Conservation (phyloP, 2,888 invertebrate genomes). For the Pedicia rivosa region DNA sequence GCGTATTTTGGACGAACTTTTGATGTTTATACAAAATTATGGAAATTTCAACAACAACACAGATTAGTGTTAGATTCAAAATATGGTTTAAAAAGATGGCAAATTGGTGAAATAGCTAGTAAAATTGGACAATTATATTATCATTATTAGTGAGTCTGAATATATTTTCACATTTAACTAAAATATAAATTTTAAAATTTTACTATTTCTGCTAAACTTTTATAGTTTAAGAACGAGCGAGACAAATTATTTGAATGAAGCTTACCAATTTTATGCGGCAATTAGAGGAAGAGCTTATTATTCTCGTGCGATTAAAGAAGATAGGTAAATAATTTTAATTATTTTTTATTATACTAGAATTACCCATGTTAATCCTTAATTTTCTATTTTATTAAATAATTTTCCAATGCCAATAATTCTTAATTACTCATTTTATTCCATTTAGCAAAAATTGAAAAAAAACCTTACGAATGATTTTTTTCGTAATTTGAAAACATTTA, state of each 20-base stretch:
- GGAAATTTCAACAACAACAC: conserved; percentile 98
- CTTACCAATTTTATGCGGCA: conserved; percentile 91
- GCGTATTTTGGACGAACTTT: conserved; percentile 93
- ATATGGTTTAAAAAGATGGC: conserved; percentile 93
- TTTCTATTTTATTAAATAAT: no score
- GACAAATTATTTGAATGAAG: conserved; percentile 89
- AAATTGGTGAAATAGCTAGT: conserved; percentile 95
- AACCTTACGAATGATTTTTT: no score
- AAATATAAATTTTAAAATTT: no score
- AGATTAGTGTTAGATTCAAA: conserved; percentile 78
- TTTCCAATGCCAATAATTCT: no score
- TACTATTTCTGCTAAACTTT: no score
- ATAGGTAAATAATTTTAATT: conserved; percentile 38
- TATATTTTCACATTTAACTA: no score
- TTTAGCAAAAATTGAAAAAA: no score
- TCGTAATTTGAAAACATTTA: no score
- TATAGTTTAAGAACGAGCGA: conserved; percentile 86
- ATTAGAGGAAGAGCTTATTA: conserved; percentile 89
- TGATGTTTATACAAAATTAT: conserved; percentile 92
- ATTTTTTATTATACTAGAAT: conserved; percentile 10
- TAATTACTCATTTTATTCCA: no score
- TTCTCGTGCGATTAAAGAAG: conserved; percentile 83
- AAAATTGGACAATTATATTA: conserved; percentile 98
- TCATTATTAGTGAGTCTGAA: conserved; percentile 89
- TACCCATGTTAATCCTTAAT: conserved; percentile 3